phyloP scores from a whole-genome alignment of 2,113 vertebrate species.

The Gambusia holbrooki region DNA sequence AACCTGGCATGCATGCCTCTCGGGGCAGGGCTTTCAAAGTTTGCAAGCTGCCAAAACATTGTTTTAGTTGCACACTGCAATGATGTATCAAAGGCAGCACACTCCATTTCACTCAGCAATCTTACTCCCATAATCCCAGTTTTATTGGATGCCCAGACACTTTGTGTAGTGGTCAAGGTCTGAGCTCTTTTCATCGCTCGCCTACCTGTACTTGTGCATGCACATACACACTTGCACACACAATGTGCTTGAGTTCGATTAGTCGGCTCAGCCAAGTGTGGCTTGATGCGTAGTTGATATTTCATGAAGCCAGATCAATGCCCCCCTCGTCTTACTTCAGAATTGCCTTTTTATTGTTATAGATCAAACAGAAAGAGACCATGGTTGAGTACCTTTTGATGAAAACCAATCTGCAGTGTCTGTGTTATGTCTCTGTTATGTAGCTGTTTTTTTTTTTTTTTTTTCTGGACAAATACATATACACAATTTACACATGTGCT shows the following conservation, averaged over 20 bases:
- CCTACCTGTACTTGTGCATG: conserved; percentile 11
- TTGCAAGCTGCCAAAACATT: conserved; percentile 52
- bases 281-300: conserved; percentile 55
- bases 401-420: conserved; percentile 21
- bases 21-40: conserved; percentile 47
- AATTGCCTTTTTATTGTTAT: conserved; percentile 63
- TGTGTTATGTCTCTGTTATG: conserved; percentile 22
- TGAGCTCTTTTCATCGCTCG: conserved; percentile 1
- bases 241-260: conserved; percentile 37
- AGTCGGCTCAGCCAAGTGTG: conserved; percentile 44
- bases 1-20: conserved; percentile 43
- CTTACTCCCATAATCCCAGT: conserved; percentile 54
- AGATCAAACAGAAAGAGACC: conserved; percentile 43
- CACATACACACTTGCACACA: conserved; percentile 12
- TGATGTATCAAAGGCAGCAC: conserved; percentile 48
- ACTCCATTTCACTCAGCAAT: conserved; percentile 38
- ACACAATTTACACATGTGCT: not conserved
- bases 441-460: conserved; percentile 29
- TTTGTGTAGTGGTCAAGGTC: not conserved
- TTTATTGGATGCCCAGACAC: conserved; percentile 53
- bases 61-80: conserved; percentile 49
- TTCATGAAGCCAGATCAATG: conserved; percentile 56
- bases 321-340: conserved; percentile 44
- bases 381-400: conserved; percentile 37
- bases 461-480: conserved; percentile 4